Evolutionary conservation across 2,888 invertebrate genomes (phyloP), one percentile per base, ranked within the genome.

Genomic region (Dexiosoma caninum): DNA sequence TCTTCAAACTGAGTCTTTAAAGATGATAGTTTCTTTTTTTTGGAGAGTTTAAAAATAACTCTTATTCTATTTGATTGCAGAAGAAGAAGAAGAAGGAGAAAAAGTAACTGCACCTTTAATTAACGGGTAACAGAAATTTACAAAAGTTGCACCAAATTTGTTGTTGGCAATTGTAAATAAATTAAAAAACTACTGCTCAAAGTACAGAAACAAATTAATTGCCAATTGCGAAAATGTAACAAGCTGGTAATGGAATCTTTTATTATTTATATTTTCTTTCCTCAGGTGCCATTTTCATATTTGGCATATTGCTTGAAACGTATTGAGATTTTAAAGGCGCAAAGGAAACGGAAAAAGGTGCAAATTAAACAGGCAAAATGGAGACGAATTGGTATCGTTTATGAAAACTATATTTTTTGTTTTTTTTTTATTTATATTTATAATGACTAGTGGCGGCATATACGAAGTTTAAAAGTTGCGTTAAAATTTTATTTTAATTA

Each of bases 131-230:
- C 19, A 55, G 3, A 12, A 55, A 62, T 21, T 72, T 62, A 44
- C 21, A 12, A 55, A 42, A 62, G 32, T 35, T 53, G 10, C 2
- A 12, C 19, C 6, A n/a, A 23, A 10, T 21, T 27, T 30, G 37
- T 62, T 42, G 14, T 57, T 49, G 59, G 44, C 32, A 57, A 42
- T 46, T 14, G 44, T 55, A 59, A 67, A 60, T 60, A 60, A 72
- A 66, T 78, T 53, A 69, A 66, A n/a, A 78, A 35, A 53, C 46
- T 60, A 30, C 51, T 59, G 71, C 62, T 67, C 67, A 53, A 66
- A 67, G 46, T 66, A 37, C 72, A 72, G 19, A 72, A 66, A 37
- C 32, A 72, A 78, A 74, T 67, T 78, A 78, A 78, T 74, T 62
- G 72, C 21, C 72, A 67, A 78, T 74, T 55, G 67, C 9, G 62